A percentile compares a stretch with the other conserved stretches of the same genome.
Evolutionary conservation across 2,113 vertebrate genomes (phyloP).

Genomic region (Acanthisitta chloris): DNA sequence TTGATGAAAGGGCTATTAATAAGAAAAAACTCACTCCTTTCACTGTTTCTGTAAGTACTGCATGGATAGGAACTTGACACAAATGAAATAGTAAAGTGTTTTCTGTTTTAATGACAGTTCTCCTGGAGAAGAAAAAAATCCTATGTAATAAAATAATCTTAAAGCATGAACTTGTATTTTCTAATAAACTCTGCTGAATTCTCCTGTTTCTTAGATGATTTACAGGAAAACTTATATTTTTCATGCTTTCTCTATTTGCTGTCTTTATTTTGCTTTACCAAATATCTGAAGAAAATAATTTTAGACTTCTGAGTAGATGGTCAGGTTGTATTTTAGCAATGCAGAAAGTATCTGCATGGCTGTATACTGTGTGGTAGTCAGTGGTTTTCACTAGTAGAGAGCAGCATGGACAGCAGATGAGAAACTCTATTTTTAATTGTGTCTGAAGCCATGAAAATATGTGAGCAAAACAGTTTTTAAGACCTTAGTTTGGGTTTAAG

Average conservation of each 20-base stretch:
- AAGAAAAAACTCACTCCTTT: constrained; percentile 92
- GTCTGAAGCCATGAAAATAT: not conserved
- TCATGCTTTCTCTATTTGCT: not conserved
- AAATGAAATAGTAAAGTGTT: not conserved
- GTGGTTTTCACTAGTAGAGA: not conserved
- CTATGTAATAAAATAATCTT: not conserved
- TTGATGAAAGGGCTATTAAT: constrained; percentile 97
- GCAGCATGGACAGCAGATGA: not conserved
- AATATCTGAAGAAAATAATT: not conserved
- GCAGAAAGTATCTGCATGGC: not conserved
- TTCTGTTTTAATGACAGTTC: not conserved
- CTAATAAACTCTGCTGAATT: not conserved
- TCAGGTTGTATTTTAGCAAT: not conserved
- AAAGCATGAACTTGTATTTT: not conserved
- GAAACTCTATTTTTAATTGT: not conserved
- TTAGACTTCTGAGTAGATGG: not conserved
- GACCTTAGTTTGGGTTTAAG: not conserved
- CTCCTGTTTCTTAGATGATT: not conserved
- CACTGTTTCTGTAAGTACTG: constrained; percentile 87
- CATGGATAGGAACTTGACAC: not conserved
- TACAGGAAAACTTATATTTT: not conserved
- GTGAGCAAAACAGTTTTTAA: not conserved
- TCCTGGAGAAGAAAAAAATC: not conserved
- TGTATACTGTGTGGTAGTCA: not conserved
- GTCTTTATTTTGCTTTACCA: not conserved